Conservation (phyloP, 2,888 invertebrate species). For the Apomyelois bistriatella region DNA sequence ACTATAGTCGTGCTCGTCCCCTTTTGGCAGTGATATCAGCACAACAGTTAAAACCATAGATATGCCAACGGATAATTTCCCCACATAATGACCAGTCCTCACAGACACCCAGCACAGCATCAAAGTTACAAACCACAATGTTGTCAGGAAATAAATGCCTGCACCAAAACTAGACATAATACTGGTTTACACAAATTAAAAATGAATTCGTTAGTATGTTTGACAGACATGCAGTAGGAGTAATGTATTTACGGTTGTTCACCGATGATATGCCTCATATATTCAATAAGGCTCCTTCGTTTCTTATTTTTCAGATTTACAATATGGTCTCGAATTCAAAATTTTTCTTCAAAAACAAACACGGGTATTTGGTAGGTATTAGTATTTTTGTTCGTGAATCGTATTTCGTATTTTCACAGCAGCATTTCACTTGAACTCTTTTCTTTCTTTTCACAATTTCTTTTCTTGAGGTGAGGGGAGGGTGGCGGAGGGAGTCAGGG, state of each 20-base stretch:
- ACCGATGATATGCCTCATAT: slow-evolving; percentile 31
- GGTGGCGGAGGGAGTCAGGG: too few relatives aligned
- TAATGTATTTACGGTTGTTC: slow-evolving; percentile 33
- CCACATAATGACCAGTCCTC: slow-evolving; percentile 82
- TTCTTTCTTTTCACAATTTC: too few relatives aligned
- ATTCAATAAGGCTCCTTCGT: slow-evolving; percentile 4
- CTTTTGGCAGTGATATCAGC: slow-evolving; percentile 81
- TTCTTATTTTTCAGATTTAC: too few relatives aligned
- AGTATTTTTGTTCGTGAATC: too few relatives aligned
- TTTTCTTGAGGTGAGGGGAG: too few relatives aligned
- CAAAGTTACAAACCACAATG: slow-evolving; percentile 82
- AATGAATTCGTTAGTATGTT: slow-evolving; percentile 14
- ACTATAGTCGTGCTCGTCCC: slow-evolving; percentile 48
- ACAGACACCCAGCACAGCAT: slow-evolving; percentile 83
- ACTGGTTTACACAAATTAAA: slow-evolving; percentile 17
- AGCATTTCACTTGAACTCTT: too few relatives aligned
- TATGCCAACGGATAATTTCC: slow-evolving; percentile 78
- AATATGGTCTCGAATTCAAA: too few relatives aligned
- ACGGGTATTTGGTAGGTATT: too few relatives aligned
- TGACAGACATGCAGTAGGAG: slow-evolving; percentile 37
- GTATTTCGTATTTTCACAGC: too few relatives aligned
- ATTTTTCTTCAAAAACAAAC: too few relatives aligned
- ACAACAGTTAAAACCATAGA: slow-evolving; percentile 79
- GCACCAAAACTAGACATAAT: slow-evolving; percentile 78
- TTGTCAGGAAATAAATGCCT: slow-evolving; percentile 83